Conservation (phyloP, 2,797 vertebrate genomes). For the Dromococcyx pavoninus region DNA sequence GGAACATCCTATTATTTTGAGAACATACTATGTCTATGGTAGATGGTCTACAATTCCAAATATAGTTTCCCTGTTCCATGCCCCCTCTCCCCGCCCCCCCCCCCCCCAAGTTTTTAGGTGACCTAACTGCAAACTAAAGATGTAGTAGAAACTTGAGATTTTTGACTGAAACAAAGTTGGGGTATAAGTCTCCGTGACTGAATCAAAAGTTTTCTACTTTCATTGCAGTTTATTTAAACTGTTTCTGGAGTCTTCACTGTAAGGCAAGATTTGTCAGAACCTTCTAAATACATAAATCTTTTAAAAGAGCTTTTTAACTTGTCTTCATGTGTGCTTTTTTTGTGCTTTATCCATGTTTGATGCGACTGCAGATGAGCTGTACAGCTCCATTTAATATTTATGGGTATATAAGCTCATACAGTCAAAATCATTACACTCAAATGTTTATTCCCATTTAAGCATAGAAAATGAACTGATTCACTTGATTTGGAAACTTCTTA, state of each 20-base stretch:
- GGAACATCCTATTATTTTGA: neutral
- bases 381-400: neutral
- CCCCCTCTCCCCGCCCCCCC: no score
- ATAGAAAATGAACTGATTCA: neutral
- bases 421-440: neutral
- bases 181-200: neutral
- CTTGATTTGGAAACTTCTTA: neutral
- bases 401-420: neutral
- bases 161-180: neutral
- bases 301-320: neutral
- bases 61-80: accelerated
- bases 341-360: neutral
- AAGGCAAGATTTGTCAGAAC: neutral
- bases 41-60: neutral
- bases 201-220: neutral
- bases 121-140: neutral
- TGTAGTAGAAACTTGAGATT: neutral
- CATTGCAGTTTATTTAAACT: neutral
- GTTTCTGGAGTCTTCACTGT: neutral
- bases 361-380: neutral
- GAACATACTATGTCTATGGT: neutral
- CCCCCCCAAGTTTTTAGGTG: neutral
- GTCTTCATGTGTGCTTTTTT: neutral
- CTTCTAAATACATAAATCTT: neutral
- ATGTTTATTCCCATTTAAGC: neutral